Evolutionary conservation across 1,140 invertebrate genomes (phyloP).

Genomic region (Protaetia brevitarsis): DNA sequence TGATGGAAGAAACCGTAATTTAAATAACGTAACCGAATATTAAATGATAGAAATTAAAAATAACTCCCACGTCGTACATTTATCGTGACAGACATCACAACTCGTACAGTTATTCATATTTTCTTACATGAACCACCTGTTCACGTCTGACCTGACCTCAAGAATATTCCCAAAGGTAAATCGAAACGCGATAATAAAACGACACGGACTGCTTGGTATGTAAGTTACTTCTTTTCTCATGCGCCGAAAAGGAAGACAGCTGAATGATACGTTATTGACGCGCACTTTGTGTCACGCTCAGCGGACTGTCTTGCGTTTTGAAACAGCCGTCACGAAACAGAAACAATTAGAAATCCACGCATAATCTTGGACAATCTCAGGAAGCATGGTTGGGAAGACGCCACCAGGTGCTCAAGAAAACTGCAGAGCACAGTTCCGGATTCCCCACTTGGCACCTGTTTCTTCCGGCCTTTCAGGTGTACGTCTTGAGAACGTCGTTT

Average conservation of each 20-base stretch:
- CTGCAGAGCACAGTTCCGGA: conserved; percentile 34
- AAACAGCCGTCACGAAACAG: background rate
- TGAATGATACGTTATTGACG: conserved; percentile 3
- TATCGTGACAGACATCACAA: background rate
- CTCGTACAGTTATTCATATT: background rate
- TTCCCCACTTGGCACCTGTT: conserved; percentile 30
- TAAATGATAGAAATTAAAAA: background rate
- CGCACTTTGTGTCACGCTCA: background rate
- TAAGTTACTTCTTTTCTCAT: background rate
- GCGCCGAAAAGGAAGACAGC: background rate
- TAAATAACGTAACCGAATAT: background rate
- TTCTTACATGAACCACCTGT: background rate
- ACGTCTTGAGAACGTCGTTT: conserved; percentile 23
- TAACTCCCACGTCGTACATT: background rate
- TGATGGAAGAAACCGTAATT: too few species aligned
- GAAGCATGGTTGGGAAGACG: conserved; percentile 31
- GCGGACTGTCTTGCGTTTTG: background rate
- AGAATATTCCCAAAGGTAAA: background rate
- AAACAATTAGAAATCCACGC: conserved; percentile 32
- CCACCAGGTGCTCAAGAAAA: conserved; percentile 30
- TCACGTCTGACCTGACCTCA: background rate
- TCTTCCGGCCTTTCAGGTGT: conserved; percentile 30
- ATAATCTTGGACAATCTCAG: conserved; percentile 33
- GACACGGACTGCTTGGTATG: background rate
- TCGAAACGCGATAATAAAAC: background rate